Conservation (phyloP, 2,113 vertebrate species). For the Nycticryphes semicollaris region DNA sequence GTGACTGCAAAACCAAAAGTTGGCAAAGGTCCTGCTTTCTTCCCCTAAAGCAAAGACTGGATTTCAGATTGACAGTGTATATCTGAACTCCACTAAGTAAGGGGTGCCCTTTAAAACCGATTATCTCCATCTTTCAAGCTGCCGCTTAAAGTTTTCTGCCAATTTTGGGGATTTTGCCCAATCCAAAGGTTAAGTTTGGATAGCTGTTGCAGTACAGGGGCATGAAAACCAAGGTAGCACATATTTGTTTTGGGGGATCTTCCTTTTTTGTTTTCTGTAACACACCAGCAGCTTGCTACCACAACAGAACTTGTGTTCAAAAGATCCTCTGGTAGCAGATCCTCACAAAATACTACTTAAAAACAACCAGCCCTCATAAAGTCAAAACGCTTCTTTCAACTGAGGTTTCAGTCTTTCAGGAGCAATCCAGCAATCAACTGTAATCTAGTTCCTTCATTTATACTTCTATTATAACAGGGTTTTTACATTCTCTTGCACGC, state of each 20-base stretch:
- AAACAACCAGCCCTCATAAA: background rate
- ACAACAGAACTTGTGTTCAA: background rate
- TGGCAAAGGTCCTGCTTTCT: background rate
- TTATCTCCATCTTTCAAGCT: background rate
- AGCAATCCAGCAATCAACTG: background rate
- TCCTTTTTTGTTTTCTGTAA: background rate
- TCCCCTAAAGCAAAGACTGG: background rate
- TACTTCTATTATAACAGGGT: background rate
- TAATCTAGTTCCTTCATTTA: background rate
- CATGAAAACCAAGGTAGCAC: background rate
- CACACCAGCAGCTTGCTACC: background rate
- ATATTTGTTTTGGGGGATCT: background rate
- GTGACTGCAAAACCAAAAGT: background rate
- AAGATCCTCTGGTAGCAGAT: background rate
- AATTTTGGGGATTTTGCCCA: background rate
- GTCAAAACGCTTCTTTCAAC: background rate
- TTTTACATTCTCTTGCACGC: background rate
- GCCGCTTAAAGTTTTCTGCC: background rate
- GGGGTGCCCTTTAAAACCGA: background rate
- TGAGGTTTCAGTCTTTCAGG: background rate
- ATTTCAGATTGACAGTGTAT: background rate
- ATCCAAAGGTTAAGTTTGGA: constrained; percentile 55
- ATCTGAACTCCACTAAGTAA: background rate
- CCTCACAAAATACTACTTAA: background rate
- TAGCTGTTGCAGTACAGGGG: background rate